Evolutionary conservation across 2,797 vertebrate species (phyloP).

Genomic region (Coregonus suidteri): DNA sequence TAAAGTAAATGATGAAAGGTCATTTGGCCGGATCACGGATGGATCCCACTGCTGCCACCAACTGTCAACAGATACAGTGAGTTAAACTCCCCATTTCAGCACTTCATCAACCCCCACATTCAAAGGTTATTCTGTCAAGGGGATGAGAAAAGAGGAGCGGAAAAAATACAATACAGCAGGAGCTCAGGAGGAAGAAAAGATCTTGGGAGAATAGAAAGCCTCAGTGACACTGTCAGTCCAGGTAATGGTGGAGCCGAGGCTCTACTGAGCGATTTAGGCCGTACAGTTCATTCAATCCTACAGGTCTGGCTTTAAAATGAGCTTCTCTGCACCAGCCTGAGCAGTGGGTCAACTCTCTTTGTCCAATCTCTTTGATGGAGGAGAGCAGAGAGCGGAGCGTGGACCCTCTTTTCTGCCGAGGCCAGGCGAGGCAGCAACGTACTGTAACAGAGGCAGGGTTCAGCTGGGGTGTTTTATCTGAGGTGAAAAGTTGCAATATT

Average conservation of each 20-base stretch:
- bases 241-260: constrained; percentile 51
- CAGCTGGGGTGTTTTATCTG: constrained; percentile 51
- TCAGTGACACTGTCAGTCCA: constrained; percentile 35
- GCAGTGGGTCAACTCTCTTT: constrained; percentile 53
- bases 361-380: constrained; percentile 67
- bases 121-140: constrained; percentile 28
- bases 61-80: too few species aligned
- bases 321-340: constrained; percentile 60
- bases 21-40: constrained; percentile 10
- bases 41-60: neutral
- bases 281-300: constrained; percentile 69
- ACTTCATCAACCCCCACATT: constrained; percentile 41
- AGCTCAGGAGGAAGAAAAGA: constrained; percentile 16
- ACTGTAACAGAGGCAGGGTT: neutral
- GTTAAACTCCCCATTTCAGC: constrained; percentile 36
- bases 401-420: constrained; percentile 23
- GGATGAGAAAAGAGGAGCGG: neutral
- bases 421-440: constrained; percentile 12
- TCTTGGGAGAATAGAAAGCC: constrained; percentile 48
- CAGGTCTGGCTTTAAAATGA: constrained; percentile 61
- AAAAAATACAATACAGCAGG: constrained; percentile 41
- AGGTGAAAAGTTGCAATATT: constrained; percentile 76
- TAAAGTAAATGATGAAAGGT: neutral
- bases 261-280: constrained; percentile 62
- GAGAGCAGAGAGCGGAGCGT: constrained; percentile 6